These are phyloP conservation scores for Sebastes schlegelii DNA, from an alignment of 2,113 vertebrate species.

Conservation along the genomic window DNA sequence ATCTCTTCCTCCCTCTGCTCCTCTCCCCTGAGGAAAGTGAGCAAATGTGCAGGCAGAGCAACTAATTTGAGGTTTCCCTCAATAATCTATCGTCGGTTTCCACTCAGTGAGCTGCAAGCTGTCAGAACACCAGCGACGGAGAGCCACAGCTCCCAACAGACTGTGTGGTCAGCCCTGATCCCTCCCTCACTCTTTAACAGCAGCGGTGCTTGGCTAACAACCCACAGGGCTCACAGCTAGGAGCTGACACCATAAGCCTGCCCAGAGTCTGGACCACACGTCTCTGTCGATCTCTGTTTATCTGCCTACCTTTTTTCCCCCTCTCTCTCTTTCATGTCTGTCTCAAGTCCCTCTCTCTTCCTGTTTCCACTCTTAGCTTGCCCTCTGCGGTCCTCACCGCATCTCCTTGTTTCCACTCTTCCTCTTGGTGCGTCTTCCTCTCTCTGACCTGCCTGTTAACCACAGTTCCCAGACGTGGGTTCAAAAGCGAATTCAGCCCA, in stretches of 20 bases:
- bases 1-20: slow-evolving; percentile 18
- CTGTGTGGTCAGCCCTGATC: slow-evolving; percentile 49
- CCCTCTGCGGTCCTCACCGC: slow-evolving; percentile 12
- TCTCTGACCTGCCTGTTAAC: slow-evolving; percentile 54
- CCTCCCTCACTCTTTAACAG: slow-evolving; percentile 48
- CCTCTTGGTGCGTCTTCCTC: background rate
- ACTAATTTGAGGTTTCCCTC: slow-evolving; percentile 73
- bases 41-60: slow-evolving; percentile 48
- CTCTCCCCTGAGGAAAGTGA: slow-evolving; percentile 29
- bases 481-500: slow-evolving; percentile 36
- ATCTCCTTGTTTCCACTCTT: slow-evolving; percentile 5
- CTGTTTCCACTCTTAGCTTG: slow-evolving; percentile 9
- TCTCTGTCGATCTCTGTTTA: slow-evolving; percentile 23
- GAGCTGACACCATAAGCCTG: slow-evolving; percentile 36
- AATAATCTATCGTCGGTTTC: slow-evolving; percentile 67
- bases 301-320: background rate
- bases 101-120: slow-evolving; percentile 55
- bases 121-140: slow-evolving; percentile 46
- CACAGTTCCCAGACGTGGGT: slow-evolving; percentile 20
- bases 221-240: slow-evolving; percentile 46
- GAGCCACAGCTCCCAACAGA: slow-evolving; percentile 67
- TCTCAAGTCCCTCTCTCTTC: slow-evolving; percentile 28
- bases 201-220: slow-evolving; percentile 56
- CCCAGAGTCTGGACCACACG: slow-evolving; percentile 45
- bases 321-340: slow-evolving; percentile 4